Evolutionary conservation across 2,797 vertebrate genomes (phyloP).

Genomic region (Todus mexicanus): DNA sequence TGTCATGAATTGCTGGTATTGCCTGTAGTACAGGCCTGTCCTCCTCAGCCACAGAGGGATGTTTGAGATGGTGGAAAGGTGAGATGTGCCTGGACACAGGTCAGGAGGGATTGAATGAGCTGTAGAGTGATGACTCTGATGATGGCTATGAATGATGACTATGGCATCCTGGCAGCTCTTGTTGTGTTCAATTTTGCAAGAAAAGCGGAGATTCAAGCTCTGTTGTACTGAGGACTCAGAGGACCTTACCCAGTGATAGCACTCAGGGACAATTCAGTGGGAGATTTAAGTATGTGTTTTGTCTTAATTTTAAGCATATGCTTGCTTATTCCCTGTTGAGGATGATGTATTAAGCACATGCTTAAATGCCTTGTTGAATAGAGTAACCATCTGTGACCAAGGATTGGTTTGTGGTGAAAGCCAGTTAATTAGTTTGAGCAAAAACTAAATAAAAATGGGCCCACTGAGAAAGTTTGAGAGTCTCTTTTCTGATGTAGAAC

Average conservation of each 20-base stretch:
- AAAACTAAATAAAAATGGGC: neutral
- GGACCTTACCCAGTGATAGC: neutral
- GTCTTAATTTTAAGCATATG: neutral
- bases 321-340: neutral
- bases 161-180: neutral
- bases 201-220: neutral
- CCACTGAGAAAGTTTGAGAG: neutral
- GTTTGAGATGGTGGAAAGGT: conserved; percentile 22
- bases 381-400: neutral
- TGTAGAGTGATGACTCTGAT: neutral
- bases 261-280: neutral
- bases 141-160: neutral
- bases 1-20: neutral
- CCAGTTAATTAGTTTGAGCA: neutral
- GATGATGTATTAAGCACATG: neutral
- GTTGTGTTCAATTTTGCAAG: conserved; percentile 2
- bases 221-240: neutral
- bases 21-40: neutral
- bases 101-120: neutral
- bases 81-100: neutral
- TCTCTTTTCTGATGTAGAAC: neutral
- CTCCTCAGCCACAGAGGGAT: neutral
- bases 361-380: conserved; percentile 22
- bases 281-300: neutral
- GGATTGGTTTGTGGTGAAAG: conserved; percentile 13